Evolutionary conservation across 2,888 invertebrate genomes (phyloP), one percentile per base, ranked within the genome.

Genomic region (Hypomecis punctinalis): DNA sequence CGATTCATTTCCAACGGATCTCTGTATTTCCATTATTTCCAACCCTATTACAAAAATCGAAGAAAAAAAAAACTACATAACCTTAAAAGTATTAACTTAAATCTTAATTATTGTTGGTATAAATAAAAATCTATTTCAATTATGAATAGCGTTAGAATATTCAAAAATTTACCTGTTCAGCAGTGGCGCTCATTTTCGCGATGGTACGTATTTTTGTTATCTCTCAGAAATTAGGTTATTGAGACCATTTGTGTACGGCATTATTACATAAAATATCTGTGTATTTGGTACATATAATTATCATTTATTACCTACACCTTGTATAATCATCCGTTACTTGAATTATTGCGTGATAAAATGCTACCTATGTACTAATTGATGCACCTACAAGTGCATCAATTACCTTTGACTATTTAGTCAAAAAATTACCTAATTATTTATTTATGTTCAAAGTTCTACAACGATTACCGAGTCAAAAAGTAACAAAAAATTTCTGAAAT

Each of bases 151-250:
- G 71, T 89, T 42, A 82, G 80, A 71, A 67, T 86, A 63, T 60
- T 89, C 5, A 83, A 68, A 67, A 82, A 74, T 61, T 55, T 86
- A 23, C 84, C 84, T 13, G 39, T 82, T 37, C 84, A 85, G 57
- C 86, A 87, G 58, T 88, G 88, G 87, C 84, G 90, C 35, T 85
- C 86, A 36, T 84, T 90, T 76, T 86, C 90, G 58, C 74, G 84
- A 83, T 86, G 89, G 90, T 90, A 84, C 73, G 73, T 56, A 23
- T 6, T 49, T n/a, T 43, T 51, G 10, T 54, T 61, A 33, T 46
- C 33, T 23, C 23, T 23, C 35, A 54, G 61, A 23, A 35, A 9
- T 64, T 65, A 76, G 76, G 78, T 77, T 77, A 76, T 48, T n/a
- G 11, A 42, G 8, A n/a, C 8, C 5, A 51, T 13, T 5, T 4